Evolutionary conservation across 2,888 invertebrate genomes (phyloP).

Genomic region (Venustoraphidia nigricollis): DNA sequence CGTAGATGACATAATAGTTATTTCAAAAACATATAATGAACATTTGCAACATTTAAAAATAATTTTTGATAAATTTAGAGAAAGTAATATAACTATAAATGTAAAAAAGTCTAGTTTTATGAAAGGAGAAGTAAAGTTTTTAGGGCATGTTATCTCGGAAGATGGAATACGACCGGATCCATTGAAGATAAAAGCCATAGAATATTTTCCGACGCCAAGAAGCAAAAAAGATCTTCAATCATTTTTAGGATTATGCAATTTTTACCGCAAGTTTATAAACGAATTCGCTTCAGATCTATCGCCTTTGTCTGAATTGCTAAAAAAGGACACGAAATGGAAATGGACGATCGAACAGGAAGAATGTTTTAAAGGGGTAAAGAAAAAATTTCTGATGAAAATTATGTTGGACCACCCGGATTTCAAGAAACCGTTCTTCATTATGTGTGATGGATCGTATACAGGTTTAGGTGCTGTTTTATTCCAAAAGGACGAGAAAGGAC

Average conservation of each 20-base stretch:
- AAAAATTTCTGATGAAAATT: neutral
- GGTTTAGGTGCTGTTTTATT: too few species aligned
- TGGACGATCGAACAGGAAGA: neutral
- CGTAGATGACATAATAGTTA: slow-evolving; percentile 2
- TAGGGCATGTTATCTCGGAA: slow-evolving; percentile 1
- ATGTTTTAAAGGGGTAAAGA: neutral
- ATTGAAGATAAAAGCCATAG: neutral
- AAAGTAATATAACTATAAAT: neutral
- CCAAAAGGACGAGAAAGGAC: too few species aligned
- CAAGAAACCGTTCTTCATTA: too few species aligned
- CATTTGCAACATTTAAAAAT: slow-evolving; percentile 1
- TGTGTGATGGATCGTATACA: too few species aligned
- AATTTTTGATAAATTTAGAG: neutral
- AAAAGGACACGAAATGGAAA: neutral
- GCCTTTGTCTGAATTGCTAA: neutral
- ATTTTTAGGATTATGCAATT: slow-evolving; percentile 9
- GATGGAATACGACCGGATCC: neutral
- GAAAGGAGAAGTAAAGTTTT: neutral
- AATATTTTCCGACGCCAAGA: slow-evolving; percentile 4
- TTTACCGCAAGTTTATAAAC: slow-evolving; percentile 4
- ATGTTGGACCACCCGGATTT: too few species aligned
- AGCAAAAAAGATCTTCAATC: slow-evolving; percentile 5
- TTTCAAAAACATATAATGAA: neutral
- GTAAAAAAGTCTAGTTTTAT: neutral
- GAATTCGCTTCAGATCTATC: neutral